phyloP scores from a whole-genome alignment of 2,888 invertebrate genomes.

The Leptothorax acervorum region DNA sequence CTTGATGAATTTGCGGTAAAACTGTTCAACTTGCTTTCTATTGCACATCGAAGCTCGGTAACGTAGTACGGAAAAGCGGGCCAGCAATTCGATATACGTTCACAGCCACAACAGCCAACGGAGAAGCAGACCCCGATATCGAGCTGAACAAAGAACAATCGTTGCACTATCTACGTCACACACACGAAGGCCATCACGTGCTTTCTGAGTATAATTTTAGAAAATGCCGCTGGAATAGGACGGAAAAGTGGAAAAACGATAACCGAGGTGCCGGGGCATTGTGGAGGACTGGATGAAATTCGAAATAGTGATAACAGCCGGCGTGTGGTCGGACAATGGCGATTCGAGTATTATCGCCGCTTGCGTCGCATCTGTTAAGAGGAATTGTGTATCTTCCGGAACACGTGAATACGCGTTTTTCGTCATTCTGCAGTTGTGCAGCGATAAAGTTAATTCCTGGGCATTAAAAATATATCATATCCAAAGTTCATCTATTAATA shows the following conservation, averaged over 20 bases:
- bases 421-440: background rate
- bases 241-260: slow-evolving; percentile 57
- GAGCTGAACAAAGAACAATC: slow-evolving; percentile 56
- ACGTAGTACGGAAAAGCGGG: slow-evolving; percentile 38
- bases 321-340: slow-evolving; percentile 40
- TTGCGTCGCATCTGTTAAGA: background rate
- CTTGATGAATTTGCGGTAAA: slow-evolving; percentile 28
- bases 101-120: slow-evolving; percentile 4
- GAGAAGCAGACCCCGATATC: slow-evolving; percentile 42
- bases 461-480: slow-evolving; percentile 22
- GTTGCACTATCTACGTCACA: slow-evolving; percentile 55
- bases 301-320: slow-evolving; percentile 46
- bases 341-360: slow-evolving; percentile 13
- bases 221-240: slow-evolving; percentile 52
- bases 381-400: background rate
- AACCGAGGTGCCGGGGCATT: slow-evolving; percentile 41
- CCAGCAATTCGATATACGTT: slow-evolving; percentile 48
- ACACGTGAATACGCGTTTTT: background rate
- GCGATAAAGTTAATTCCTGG: slow-evolving; percentile 17
- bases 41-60: background rate
- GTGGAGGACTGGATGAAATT: slow-evolving; percentile 31
- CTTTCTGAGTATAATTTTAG: slow-evolving; percentile 53
- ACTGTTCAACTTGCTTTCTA: background rate
- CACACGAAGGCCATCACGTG: slow-evolving; percentile 52
- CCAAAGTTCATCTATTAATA: slow-evolving; percentile 33